Conservation (phyloP, 2,797 vertebrate species). For the Basileuterus tristriatus region DNA sequence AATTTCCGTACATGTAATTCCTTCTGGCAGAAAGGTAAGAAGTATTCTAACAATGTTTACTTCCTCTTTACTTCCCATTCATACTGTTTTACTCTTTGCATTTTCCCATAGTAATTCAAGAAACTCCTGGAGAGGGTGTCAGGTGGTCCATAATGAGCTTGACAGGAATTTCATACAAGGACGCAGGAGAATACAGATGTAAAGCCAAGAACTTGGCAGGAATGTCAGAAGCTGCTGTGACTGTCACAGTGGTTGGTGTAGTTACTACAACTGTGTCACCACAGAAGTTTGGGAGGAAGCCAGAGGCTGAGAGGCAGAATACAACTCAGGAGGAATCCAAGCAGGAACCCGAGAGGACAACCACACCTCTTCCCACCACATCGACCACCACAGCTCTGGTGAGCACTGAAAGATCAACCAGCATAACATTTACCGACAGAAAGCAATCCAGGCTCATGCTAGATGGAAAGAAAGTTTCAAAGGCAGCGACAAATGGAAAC, state of each 20-base stretch:
- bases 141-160: conserved; percentile 96
- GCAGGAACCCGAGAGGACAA: background rate
- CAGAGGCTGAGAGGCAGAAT: conserved; percentile 26
- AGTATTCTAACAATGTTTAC: background rate
- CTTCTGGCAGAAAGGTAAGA: background rate
- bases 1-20: background rate
- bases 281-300: conserved; percentile 57
- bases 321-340: conserved; percentile 41
- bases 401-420: conserved; percentile 25
- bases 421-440: background rate
- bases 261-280: conserved; percentile 74
- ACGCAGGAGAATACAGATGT: conserved; percentile 91
- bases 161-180: conserved; percentile 84
- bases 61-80: background rate
- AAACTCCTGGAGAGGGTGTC: conserved; percentile 90
- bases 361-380: background rate
- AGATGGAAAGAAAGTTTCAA: conserved; percentile 56
- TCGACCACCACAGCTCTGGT: background rate
- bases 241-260: conserved; percentile 82
- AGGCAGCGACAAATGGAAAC: background rate
- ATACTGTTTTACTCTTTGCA: background rate
- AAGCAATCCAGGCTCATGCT: conserved; percentile 51
- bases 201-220: conserved; percentile 94
- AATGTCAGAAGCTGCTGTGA: conserved; percentile 84
- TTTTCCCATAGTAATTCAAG: conserved; percentile 86